These are phyloP conservation scores for Acanthosepion esculentum DNA, from an alignment of 2,888 invertebrate genomes.

Conservation along the genomic window DNA sequence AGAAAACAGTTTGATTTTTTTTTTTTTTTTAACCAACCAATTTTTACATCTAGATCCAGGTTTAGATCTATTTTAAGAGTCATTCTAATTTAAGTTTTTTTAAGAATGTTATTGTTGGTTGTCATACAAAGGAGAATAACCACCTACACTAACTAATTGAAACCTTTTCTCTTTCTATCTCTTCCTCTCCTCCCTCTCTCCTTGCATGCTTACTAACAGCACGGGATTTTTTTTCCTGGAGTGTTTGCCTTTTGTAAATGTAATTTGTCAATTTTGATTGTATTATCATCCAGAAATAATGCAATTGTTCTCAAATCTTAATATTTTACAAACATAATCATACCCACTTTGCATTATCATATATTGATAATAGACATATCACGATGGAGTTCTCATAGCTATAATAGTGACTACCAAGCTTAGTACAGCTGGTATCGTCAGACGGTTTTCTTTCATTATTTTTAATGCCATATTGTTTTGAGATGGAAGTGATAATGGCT, in stretches of 20 bases:
- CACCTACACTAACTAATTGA: background rate
- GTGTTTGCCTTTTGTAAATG: background rate
- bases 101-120: background rate
- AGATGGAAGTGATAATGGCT: no score
- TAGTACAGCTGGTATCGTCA: background rate
- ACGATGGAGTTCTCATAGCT: background rate
- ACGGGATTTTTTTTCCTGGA: background rate
- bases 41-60: no score
- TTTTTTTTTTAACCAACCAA: background rate
- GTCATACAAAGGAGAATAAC: background rate
- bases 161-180: background rate
- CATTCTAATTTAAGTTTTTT: background rate
- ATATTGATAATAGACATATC: no score
- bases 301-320: background rate
- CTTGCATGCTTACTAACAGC: background rate
- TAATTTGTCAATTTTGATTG: background rate
- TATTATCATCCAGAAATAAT: slow-evolving; percentile 9
- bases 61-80: background rate
- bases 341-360: no score
- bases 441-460: no score
- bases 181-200: background rate
- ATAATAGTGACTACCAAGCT: background rate
- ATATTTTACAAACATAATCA: no score
- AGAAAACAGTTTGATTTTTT: background rate
- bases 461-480: no score